Evolutionary conservation across 1,140 invertebrate genomes (phyloP).

Genomic region (Drosophila carrolli): DNA sequence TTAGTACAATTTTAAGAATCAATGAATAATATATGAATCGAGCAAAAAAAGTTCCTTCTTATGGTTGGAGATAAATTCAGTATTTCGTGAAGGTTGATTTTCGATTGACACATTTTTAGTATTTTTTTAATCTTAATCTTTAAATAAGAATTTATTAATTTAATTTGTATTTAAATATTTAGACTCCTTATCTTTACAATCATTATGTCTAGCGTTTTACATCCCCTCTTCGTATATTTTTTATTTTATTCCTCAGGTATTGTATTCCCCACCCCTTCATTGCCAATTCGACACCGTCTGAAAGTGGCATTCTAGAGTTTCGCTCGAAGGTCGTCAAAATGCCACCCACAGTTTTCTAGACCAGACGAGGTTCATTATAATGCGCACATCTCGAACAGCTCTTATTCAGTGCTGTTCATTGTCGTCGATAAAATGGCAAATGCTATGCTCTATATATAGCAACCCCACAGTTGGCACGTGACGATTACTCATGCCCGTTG

Average conservation of each 20-base stretch:
- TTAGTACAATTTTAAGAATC: not conserved
- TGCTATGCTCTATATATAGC: constrained; percentile 63
- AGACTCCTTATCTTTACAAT: too few relatives aligned
- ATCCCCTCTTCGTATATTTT: too few relatives aligned
- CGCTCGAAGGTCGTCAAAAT: constrained; percentile 18
- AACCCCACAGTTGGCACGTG: constrained; percentile 59
- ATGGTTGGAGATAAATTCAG: too few relatives aligned
- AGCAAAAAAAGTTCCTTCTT: too few relatives aligned
- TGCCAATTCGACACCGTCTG: constrained; percentile 2
- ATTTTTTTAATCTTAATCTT: too few relatives aligned
- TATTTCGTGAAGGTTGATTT: too few relatives aligned
- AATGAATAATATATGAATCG: too few relatives aligned
- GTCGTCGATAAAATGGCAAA: constrained; percentile 50
- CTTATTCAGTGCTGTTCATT: constrained; percentile 28
- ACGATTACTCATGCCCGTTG: constrained; percentile 59
- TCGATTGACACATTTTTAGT: too few relatives aligned
- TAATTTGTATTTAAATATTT: too few relatives aligned
- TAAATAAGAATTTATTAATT: too few relatives aligned
- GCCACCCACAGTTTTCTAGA: constrained; percentile 17
- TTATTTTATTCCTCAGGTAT: not conserved
- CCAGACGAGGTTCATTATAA: constrained; percentile 27
- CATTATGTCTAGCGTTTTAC: too few relatives aligned
- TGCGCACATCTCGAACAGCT: constrained; percentile 45
- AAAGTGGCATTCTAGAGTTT: constrained; percentile 12
- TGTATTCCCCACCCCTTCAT: constrained; percentile 5